Base-by-base conservation (phyloP, 64 coral and sea anemone species). In the Acropora tenuis region DNA sequence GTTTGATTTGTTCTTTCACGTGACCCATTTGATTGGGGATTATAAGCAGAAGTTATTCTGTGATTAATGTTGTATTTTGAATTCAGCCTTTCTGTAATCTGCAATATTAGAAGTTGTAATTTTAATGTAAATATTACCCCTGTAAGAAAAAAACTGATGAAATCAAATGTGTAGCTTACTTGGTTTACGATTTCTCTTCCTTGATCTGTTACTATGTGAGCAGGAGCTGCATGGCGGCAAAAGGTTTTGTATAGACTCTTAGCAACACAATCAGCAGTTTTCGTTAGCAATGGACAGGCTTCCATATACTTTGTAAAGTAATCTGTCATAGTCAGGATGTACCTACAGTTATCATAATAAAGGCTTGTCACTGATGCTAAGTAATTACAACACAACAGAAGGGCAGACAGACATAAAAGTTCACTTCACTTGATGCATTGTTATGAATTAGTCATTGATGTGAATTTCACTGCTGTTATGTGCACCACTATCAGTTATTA, bases 251-350 rank as follows among this genome's bases (percentile, higher is more conserved):
- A 91, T 7, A 91, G 47, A 20, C 78, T 78, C 41, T 69, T 83
- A 43, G 78, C 89, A 20, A 91, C 89, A 73, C 49, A 52, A 43
- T 43, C 66, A 48, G 89, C 89, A 74, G 63, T 18, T 59, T 84
- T 91, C 13, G 49, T 59, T 66, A 69, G 47, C 11, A 91, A 74
- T 58, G 89, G 78, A 50, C 44, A n/a, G 17, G 72, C 90, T 57
- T 92, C 73, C 41, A 92, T 81, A 86, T 92, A 92, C 80, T 92
- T 92, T 9, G 67, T 86, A 77, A 92, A 92, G 74, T 88, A 88
- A 61, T 88, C 86, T 3, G 86, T 88, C 74, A 52, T 44, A 18
- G 86, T 88, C 74, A 88, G 53, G 13, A 88, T 15, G n/a, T 77
- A 88, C 43, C 82, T 44, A n/a, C n/a, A n/a, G n/a, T n/a, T n/a